Conservation (phyloP, 1,140 invertebrate genomes). For the Lethrus apterus region DNA sequence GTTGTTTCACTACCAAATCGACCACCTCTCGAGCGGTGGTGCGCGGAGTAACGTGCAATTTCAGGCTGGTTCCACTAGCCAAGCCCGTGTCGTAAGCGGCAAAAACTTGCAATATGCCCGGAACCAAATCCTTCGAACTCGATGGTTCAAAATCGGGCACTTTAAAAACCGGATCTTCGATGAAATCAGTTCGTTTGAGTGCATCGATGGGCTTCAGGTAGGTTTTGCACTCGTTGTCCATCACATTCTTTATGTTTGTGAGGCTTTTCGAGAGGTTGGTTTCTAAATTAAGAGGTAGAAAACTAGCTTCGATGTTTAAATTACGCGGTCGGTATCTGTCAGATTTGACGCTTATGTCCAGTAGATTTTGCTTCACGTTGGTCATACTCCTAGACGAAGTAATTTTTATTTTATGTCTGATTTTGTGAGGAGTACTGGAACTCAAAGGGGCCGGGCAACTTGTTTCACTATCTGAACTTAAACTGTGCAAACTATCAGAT, state of each 20-base stretch:
- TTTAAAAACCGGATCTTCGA: conserved; percentile 24
- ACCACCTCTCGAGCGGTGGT: conserved; percentile 91
- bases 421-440: conserved; percentile 30
- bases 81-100: conserved; percentile 92
- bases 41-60: conserved; percentile 81
- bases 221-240: conserved; percentile 35
- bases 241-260: conserved; percentile 48
- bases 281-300: conserved; percentile 35
- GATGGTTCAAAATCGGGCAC: conserved; percentile 21
- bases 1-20: conserved; percentile 85
- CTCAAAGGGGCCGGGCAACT: conserved; percentile 41
- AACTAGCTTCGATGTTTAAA: conserved; percentile 32
- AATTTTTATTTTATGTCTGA: conserved; percentile 28
- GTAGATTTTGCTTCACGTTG: conserved; percentile 38
- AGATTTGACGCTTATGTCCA: conserved; percentile 45
- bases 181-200: conserved; percentile 23
- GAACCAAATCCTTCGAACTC: conserved; percentile 16
- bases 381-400: conserved; percentile 36
- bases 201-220: conserved; percentile 40
- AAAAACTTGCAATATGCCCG: conserved; percentile 74
- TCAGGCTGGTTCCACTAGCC: conserved; percentile 83
- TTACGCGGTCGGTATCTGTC: conserved; percentile 31
- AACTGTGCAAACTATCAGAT: conserved; percentile 55
- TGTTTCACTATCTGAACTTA: conserved; percentile 48
- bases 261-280: conserved; percentile 48